Evolutionary conservation across 2,888 invertebrate genomes (phyloP), one percentile per base, ranked within the genome.

Genomic region (Oligia strigilis): DNA sequence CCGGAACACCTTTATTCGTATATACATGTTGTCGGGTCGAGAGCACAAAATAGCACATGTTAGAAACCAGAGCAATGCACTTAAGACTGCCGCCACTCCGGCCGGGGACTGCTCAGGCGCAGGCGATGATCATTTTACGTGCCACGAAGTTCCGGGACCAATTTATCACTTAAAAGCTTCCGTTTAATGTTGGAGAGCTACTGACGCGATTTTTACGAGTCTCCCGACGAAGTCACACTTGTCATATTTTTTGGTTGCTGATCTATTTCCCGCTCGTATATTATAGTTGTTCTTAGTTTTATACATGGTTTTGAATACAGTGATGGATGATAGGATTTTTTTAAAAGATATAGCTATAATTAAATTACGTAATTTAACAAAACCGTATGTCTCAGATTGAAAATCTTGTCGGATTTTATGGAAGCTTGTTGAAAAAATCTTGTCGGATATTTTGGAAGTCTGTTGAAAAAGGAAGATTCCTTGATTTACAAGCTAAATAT

Each of bases 141-240:
- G 94, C 94, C 94, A 93, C 93, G 93, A 92, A 92, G 95, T 97
- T 97, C 97, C 97, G 96, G 95, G 94, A 94, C 93, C 95, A 95
- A 96, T 97, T 96, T 96, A 96, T 96, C 96, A 96, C 95, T 96
- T 96, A 94, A 95, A 95, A 95, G 95, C 96, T 97, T 97, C 97
- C 97, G 96, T 92, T 93, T 92, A 90, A 91, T 92, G 92, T 91
- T 92, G 89, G 92, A 88, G 90, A 93, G 90, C 90, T 89, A 91
- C 91, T 90, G 91, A 90, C 89, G 87, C 89, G 82, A 91, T 93
- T 89, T 94, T 94, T 94, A 95, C 91, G 92, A 91, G 89, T 92
- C 89, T 90, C 88, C 83, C 87, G 82, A 81, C 86, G 87, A 91
- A 91, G 92, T 90, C 84, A 90, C 91, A 93, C 83, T 92, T 91